Percentiles rank a stretch among this genome's conserved stretches.
Evolutionary conservation across 2,797 vertebrate species (phyloP).

Genomic region (Vireo griseus): DNA sequence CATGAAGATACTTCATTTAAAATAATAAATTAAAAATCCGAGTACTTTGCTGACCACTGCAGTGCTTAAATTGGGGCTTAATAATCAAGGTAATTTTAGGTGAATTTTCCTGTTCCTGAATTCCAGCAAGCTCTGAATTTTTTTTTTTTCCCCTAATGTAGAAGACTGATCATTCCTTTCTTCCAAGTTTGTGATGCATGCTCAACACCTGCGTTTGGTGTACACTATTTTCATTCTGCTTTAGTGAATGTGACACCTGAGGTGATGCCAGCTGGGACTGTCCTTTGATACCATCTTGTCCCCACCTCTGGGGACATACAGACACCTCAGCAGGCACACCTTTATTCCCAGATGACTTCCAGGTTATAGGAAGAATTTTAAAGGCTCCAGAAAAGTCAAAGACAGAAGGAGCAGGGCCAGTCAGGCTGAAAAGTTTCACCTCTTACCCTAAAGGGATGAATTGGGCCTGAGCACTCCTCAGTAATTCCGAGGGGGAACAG

Average conservation of each 20-base stretch:
- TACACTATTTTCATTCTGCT: not conserved
- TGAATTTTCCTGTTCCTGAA: not conserved
- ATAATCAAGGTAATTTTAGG: not conserved
- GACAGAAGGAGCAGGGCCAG: not conserved
- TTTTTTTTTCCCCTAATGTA: not conserved
- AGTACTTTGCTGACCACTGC: not conserved
- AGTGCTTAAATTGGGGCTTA: not conserved
- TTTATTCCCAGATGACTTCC: not conserved
- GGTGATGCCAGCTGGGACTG: not conserved
- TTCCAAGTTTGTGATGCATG: not conserved
- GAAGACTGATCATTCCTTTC: not conserved
- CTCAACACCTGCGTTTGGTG: not conserved
- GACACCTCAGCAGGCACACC: not conserved
- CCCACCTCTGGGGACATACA: not conserved
- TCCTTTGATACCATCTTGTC: not conserved
- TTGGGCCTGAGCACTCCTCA: fast-evolving
- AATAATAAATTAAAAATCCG: not conserved
- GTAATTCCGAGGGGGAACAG: fast-evolving
- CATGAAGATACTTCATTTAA: not conserved
- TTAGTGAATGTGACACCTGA: not conserved
- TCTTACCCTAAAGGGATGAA: not conserved
- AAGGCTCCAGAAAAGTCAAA: not conserved
- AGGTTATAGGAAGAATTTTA: not conserved
- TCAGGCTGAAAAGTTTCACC: not conserved
- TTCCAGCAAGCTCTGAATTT: not conserved